Conservation (phyloP, 92 coral and sea anemone genomes). For the Epizoanthus illoricatus region DNA sequence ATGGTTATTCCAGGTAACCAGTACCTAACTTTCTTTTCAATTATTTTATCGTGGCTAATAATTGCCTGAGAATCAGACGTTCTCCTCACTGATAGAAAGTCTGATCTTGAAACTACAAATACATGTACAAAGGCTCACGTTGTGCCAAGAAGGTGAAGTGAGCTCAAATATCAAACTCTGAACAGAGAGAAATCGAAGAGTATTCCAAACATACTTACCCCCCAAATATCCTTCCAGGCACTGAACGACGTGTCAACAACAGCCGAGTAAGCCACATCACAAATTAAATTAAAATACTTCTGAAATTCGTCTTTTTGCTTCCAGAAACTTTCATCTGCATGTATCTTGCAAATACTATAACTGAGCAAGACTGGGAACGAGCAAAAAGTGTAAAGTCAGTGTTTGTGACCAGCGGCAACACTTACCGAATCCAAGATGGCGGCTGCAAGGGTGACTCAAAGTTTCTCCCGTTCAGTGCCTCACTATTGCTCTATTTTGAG, state of each 20-base stretch:
- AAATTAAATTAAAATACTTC: not conserved
- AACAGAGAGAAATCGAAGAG: no score
- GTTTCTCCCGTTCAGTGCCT: not conserved
- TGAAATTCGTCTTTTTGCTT: not conserved
- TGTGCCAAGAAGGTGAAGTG: no score
- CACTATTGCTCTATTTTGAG: conserved; percentile 1
- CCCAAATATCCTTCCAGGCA: conserved; percentile 79
- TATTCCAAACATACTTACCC: conserved; percentile 59
- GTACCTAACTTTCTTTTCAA: no score
- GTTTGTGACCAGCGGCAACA: conserved; percentile 34
- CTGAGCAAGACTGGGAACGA: conserved; percentile 27
- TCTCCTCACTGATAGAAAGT: no score
- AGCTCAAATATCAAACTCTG: no score
- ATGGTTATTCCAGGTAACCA: no score
- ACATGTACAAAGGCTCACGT: no score
- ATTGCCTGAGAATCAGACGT: no score
- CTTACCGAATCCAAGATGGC: conserved; percentile 61
- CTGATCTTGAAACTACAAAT: no score
- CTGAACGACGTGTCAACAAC: conserved; percentile 57
- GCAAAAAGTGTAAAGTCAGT: not conserved
- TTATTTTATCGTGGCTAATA: no score
- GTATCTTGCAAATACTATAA: not conserved
- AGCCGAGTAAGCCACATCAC: conserved; percentile 77
- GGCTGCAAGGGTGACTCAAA: conserved; percentile 37
- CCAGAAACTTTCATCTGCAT: not conserved